These are phyloP conservation scores for Halictus ligatus DNA, from an alignment of 2,888 invertebrate species.

Conservation along the genomic window DNA sequence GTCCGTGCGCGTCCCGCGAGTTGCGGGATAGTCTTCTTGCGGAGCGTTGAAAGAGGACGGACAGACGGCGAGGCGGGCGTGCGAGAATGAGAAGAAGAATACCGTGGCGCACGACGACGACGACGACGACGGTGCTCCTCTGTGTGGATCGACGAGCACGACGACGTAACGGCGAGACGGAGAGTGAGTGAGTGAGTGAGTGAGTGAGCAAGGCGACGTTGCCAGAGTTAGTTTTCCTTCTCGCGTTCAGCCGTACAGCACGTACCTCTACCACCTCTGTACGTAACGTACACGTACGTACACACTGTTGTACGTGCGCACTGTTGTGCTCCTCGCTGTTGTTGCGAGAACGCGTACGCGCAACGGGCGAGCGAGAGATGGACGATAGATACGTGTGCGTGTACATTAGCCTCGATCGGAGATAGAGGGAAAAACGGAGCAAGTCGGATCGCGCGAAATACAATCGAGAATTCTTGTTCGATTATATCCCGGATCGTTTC, in stretches of 20 bases:
- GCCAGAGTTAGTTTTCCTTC: conserved; percentile 74
- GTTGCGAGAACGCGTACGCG: conserved; percentile 37
- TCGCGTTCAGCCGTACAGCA: conserved; percentile 53
- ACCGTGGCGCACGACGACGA: conserved; percentile 24
- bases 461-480: too few relatives aligned
- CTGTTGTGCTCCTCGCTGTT: too few relatives aligned
- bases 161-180: conserved; percentile 66
- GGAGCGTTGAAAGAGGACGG: conserved; percentile 42
- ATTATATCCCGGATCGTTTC: too few relatives aligned
- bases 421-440: not conserved
- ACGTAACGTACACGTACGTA: too few relatives aligned
- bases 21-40: not conserved
- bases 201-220: conserved; percentile 77
- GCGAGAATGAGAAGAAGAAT: conserved; percentile 52
- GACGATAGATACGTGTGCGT: not conserved
- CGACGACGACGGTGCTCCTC: too few relatives aligned
- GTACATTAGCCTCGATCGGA: not conserved
- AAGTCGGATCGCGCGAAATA: conserved; percentile 41
- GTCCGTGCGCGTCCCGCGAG: not conserved
- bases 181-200: conserved; percentile 70
- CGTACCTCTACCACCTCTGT: too few relatives aligned
- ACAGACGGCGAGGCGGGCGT: conserved; percentile 20
- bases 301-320: not conserved
- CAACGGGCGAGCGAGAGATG: conserved; percentile 36
- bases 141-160: conserved; percentile 50